Percentiles rank a stretch among this genome's conserved stretches.
Evolutionary conservation across 2,797 vertebrate genomes (phyloP).

Genomic region (Sebastes kiyomatsui): DNA sequence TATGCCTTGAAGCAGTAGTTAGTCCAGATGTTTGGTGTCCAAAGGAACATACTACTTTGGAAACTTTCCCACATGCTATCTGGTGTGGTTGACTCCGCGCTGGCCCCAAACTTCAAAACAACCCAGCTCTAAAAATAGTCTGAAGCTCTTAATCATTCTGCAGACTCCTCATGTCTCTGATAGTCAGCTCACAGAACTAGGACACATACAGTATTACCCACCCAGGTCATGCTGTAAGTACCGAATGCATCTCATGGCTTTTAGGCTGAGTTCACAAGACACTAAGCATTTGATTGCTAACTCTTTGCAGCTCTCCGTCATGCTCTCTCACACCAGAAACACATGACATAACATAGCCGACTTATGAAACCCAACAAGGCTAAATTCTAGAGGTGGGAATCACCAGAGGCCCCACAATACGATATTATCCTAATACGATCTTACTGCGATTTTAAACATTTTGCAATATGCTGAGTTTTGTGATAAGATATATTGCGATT

Average conservation of each 20-base stretch:
- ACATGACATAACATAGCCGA: neutral
- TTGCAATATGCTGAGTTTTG: too few species aligned
- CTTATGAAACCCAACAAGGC: neutral
- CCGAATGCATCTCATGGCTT: conserved; percentile 17
- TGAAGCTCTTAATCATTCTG: conserved; percentile 56
- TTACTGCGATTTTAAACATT: too few species aligned
- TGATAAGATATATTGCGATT: too few species aligned
- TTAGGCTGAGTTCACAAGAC: conserved; percentile 19
- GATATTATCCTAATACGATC: too few species aligned
- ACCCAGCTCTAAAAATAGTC: conserved; percentile 76
- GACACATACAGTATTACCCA: conserved; percentile 22
- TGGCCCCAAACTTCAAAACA: conserved; percentile 77
- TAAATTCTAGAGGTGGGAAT: neutral
- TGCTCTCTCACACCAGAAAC: neutral
- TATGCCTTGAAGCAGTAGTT: conserved; percentile 58
- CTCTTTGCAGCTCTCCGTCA: neutral
- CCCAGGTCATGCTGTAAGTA: conserved; percentile 8
- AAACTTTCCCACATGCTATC: conserved; percentile 80
- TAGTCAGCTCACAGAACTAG: conserved; percentile 32
- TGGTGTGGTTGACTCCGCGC: conserved; percentile 69
- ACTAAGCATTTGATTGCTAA: conserved; percentile 17
- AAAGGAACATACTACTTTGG: conserved; percentile 76
- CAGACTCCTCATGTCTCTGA: conserved; percentile 49
- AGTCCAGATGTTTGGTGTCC: conserved; percentile 80
- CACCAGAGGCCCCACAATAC: too few species aligned